These are phyloP conservation scores for Malthinus flaveolus DNA, from an alignment of 2,888 invertebrate species.

Conservation along the genomic window DNA sequence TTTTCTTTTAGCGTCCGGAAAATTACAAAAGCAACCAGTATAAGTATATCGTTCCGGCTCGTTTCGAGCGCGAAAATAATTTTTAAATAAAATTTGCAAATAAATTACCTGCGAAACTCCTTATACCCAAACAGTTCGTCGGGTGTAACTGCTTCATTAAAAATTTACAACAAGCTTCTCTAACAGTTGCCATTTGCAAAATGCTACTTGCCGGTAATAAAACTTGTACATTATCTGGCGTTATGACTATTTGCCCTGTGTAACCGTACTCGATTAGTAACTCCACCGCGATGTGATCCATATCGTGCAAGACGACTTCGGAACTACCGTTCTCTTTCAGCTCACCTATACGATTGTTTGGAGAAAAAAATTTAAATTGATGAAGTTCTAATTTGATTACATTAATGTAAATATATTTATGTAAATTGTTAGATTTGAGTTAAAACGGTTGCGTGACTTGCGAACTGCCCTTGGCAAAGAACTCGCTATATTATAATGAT, in stretches of 20 bases:
- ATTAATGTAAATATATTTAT: no score
- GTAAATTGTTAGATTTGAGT: no score
- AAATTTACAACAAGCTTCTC: slow-evolving; percentile 76
- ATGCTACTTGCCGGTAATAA: slow-evolving; percentile 74
- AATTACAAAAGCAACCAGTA: background rate
- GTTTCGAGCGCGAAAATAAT: background rate
- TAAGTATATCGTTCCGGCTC: no score
- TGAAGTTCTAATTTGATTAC: no score
- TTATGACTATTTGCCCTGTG: slow-evolving; percentile 69
- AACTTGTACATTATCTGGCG: slow-evolving; percentile 50
- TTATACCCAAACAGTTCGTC: slow-evolving; percentile 75
- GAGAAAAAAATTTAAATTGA: no score
- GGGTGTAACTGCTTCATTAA: slow-evolving; percentile 75
- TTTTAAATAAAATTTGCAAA: background rate
- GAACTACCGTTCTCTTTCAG: slow-evolving; percentile 63
- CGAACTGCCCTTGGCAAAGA: no score
- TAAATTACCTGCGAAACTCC: slow-evolving; percentile 67
- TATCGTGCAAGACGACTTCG: slow-evolving; percentile 60
- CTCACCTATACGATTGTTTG: slow-evolving; percentile 56
- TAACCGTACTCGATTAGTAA: slow-evolving; percentile 76
- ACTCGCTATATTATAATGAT: no score
- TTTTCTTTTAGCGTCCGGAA: background rate
- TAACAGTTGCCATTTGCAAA: slow-evolving; percentile 69
- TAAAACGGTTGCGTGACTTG: no score
- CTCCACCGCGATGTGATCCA: slow-evolving; percentile 66